phyloP scores from a whole-genome alignment of 2,888 invertebrate species.

The Trichacis sp. region DNA sequence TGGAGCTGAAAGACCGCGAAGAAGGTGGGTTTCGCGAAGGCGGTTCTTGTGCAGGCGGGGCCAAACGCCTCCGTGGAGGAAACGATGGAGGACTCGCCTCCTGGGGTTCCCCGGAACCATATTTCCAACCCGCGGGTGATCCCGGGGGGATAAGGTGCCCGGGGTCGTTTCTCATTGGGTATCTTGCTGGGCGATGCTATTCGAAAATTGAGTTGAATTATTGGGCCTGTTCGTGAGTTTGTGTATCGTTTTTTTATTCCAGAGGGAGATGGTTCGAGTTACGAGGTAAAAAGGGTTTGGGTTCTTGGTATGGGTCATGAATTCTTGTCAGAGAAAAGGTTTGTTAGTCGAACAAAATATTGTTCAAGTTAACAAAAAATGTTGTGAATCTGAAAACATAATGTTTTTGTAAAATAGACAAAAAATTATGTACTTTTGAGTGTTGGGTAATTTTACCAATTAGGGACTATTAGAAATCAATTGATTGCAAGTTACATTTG shows the following conservation, averaged over 20 bases:
- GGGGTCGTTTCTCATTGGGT: conserved; percentile 38
- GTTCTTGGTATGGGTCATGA: no score
- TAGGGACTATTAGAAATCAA: no score
- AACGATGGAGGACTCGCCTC: conserved; percentile 9
- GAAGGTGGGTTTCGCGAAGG: conserved; percentile 28
- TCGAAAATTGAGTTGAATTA: conserved; percentile 42
- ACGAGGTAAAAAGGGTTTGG: no score
- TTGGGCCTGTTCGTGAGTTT: conserved; percentile 19
- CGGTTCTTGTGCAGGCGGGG: conserved; percentile 33
- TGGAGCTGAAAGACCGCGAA: conserved; percentile 11
- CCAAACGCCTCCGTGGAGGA: conserved; percentile 27
- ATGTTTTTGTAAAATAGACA: no score
- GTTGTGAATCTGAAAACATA: no score
- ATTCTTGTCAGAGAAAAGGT: no score
- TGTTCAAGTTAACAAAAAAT: no score
- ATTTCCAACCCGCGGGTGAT: conserved; percentile 36
- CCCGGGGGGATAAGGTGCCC: conserved; percentile 33
- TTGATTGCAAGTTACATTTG: no score
- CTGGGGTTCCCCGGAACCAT: conserved; percentile 35
- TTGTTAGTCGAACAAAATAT: no score
- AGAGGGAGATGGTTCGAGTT: no score
- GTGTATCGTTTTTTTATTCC: conserved; percentile 1
- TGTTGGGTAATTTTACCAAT: no score
- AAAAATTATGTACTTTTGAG: no score
- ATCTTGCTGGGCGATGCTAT: conserved; percentile 27